Evolutionary conservation across 2,113 vertebrate genomes (phyloP).

Genomic region (Eidolon helvum): DNA sequence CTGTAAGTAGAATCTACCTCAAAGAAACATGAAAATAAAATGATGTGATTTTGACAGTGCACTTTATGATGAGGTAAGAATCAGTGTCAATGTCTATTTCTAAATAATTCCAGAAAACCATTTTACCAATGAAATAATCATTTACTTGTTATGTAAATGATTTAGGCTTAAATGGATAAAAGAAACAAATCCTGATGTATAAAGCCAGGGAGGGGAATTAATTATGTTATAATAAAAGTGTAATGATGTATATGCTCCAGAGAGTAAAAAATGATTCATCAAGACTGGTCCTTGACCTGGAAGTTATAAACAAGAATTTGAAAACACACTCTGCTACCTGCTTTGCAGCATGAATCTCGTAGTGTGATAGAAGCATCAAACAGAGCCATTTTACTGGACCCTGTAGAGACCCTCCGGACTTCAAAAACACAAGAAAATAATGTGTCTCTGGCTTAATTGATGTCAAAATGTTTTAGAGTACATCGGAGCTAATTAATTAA

Average conservation of each 20-base stretch:
- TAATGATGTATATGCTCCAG: neutral
- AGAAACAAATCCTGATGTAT: neutral
- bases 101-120: neutral
- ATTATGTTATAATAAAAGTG: neutral
- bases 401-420: neutral
- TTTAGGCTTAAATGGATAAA: neutral
- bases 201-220: neutral
- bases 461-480: neutral
- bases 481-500: neutral
- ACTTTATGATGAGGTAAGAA: neutral
- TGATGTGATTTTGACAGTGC: neutral
- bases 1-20: neutral
- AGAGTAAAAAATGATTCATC: neutral
- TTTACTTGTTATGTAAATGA: neutral
- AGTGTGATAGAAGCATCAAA: neutral
- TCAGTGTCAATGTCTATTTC: neutral
- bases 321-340: neutral
- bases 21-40: neutral
- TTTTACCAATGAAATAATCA: neutral
- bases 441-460: neutral
- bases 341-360: neutral
- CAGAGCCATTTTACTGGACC: neutral
- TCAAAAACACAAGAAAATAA: neutral
- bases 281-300: neutral
- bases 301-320: neutral